A percentile compares a stretch with the other conserved stretches of the same genome.
These are phyloP conservation scores for Virgularia gustaviana DNA, from an alignment of 92 coral and sea anemone genomes.

Conservation along the genomic window DNA sequence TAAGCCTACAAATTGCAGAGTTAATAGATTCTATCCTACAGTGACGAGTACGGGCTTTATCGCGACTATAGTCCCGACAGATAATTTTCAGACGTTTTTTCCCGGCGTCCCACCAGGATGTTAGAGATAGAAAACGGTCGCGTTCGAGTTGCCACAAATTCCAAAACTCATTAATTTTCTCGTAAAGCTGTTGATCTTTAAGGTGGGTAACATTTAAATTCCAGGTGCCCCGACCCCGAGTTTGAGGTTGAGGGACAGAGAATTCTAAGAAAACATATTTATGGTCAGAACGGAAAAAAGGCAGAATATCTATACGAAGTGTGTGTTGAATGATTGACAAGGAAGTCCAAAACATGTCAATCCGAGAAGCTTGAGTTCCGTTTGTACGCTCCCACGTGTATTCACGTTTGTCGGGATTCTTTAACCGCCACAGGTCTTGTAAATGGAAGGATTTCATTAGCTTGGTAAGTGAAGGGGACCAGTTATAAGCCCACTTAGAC, in stretches of 20 bases:
- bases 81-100: conserved; percentile 28
- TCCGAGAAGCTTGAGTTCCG: too few species aligned
- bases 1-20: not conserved
- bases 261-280: not conserved
- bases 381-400: conserved; percentile 32
- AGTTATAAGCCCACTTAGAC: conserved; percentile 9
- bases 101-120: conserved; percentile 55
- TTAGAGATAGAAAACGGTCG: conserved; percentile 6
- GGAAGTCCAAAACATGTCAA: too few species aligned
- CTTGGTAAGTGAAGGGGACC: not conserved
- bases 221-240: conserved; percentile 46
- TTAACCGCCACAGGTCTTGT: conserved; percentile 33
- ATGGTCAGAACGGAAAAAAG: conserved; percentile 39
- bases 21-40: not conserved
- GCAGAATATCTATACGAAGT: conserved; percentile 1
- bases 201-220: conserved; percentile 49
- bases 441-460: not conserved
- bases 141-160: not conserved
- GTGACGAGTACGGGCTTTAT: not conserved
- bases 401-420: not conserved
- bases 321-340: not conserved
- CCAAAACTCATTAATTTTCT: conserved; percentile 19
- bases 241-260: not conserved
- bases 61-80: not conserved
- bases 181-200: not conserved